Conservation (phyloP, 2,113 vertebrate species). For the Hippoglossus stenolepis region DNA sequence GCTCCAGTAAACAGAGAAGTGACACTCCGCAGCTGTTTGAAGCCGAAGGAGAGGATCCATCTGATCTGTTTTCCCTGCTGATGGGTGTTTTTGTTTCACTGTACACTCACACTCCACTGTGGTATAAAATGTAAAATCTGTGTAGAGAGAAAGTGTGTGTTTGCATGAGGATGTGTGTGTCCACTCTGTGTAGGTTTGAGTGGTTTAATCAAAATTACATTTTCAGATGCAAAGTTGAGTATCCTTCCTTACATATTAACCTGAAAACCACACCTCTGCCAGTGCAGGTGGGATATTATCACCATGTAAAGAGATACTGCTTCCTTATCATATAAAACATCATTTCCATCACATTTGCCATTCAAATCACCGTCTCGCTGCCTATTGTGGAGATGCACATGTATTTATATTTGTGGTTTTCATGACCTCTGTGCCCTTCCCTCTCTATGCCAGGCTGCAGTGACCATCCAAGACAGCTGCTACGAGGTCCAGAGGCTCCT, state of each 20-base stretch:
- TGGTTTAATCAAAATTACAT: constrained; percentile 28
- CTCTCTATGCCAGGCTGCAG: constrained; percentile 83
- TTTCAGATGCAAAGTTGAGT: constrained; percentile 68
- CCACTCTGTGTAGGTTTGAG: background rate
- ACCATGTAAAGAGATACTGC: background rate
- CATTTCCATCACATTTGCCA: constrained; percentile 35
- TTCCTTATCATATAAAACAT: background rate
- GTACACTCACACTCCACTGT: constrained; percentile 13
- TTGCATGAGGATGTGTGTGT: constrained; percentile 26
- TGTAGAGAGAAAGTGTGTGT: constrained; percentile 17
- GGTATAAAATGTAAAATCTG: constrained; percentile 52
- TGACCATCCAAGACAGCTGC: constrained; percentile 93
- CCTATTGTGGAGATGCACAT: background rate
- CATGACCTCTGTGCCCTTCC: background rate
- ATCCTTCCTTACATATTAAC: background rate
- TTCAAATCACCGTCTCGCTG: constrained; percentile 48
- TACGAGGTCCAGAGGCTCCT: constrained; percentile 87
- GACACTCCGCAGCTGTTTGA: background rate
- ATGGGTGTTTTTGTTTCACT: constrained; percentile 28
- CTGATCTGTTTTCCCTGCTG: constrained; percentile 27
- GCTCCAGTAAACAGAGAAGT: no score
- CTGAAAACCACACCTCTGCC: background rate
- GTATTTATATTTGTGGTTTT: constrained; percentile 9
- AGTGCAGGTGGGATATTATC: background rate
- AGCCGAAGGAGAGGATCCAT: constrained; percentile 18